Evolutionary conservation across 2,797 vertebrate genomes (phyloP).

Genomic region (Delichon dasypus): DNA sequence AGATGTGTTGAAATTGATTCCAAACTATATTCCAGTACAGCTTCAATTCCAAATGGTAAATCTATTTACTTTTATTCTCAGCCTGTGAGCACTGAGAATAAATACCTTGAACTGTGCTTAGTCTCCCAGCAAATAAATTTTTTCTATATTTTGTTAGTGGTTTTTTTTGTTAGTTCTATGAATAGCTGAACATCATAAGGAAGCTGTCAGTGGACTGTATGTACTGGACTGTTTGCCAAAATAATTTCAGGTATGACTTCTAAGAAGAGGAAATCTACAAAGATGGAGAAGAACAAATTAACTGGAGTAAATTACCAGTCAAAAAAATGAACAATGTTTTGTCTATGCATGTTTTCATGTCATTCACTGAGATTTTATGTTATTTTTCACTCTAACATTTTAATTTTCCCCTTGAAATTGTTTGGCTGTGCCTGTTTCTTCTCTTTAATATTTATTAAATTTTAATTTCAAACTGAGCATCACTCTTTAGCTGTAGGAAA

Average conservation of each 20-base stretch:
- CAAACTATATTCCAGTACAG: neutral
- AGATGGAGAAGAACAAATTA: neutral
- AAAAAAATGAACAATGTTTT: neutral
- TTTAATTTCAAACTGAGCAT: neutral
- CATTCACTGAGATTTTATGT: neutral
- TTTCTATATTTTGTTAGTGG: neutral
- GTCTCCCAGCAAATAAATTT: neutral
- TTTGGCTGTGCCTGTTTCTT: neutral
- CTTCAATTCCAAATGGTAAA: neutral
- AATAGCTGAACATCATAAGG: neutral
- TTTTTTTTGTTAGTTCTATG: neutral
- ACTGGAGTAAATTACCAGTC: neutral
- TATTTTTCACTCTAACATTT: neutral
- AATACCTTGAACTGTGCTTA: conserved; percentile 19
- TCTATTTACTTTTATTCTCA: neutral
- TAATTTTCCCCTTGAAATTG: neutral
- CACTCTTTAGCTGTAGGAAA: neutral
- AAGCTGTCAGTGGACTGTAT: neutral
- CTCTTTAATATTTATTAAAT: neutral
- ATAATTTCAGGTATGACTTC: conserved; percentile 30
- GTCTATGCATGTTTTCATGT: neutral
- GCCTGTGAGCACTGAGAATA: neutral
- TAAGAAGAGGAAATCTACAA: neutral
- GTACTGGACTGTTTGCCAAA: neutral
- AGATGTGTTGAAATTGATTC: neutral